Base-by-base conservation (phyloP, 2,888 invertebrate genomes). In the Ferrisia virgata region DNA sequence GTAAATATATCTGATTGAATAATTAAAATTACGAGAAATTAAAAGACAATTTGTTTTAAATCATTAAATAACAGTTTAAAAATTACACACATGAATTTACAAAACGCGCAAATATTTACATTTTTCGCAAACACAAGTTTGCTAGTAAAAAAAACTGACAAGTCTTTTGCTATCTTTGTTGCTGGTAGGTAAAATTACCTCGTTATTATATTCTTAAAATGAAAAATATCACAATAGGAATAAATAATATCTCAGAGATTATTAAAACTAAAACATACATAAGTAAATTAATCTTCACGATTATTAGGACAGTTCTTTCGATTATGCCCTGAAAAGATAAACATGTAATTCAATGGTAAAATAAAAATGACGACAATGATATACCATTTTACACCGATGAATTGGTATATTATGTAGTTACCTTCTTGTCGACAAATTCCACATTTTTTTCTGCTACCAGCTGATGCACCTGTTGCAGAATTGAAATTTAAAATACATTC, bases 381-480 rank as follows among this genome's bases (percentile, higher is more conserved):
- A n/a, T n/a, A n/a, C n/a, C n/a, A n/a, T n/a, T 8, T 22, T 64
- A 2, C 33, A 53, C 13, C n/a, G 11, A 40, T 13, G 18, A 47
- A 47, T 18, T n/a, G 18, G 78, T 43, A 13, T 36, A 28, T 11
- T 76, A 18, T 8, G n/a, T 9, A 28, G 40, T 33, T 88, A 92
- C 92, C 96, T 89, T 93, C 93, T 87, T 92, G 90, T 9, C 93
- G 91, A 88, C 96, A 96, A 79, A 91, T 87, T 0, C 94, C 92
- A 88, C 95, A 96, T 87, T 92, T n/a, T n/a, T n/a, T 93, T 85
- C 94, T 90, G 6, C 22, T 5, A 22, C 33, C 28, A 1, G 69
- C 8, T 18, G 18, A 6, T 2, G 18, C 47, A 39, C 13, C 53
- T 3, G 39, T 39, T 8, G 22, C 53, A 0, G 82, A 58, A 58